These are phyloP conservation scores for Thalassaphorura encarpata DNA, from an alignment of 1,140 invertebrate genomes.

Conservation along the genomic window DNA sequence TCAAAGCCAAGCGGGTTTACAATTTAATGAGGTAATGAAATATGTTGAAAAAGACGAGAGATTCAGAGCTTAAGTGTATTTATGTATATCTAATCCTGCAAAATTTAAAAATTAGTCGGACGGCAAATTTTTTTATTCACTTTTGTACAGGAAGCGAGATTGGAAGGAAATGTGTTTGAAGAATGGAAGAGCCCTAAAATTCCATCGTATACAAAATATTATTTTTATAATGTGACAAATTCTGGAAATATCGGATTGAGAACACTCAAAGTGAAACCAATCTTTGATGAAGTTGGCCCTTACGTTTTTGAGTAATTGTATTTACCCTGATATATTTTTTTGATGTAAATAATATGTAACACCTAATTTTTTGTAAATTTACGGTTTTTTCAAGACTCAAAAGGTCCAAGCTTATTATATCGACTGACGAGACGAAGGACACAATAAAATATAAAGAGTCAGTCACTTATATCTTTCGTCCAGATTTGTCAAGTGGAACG, in stretches of 20 bases:
- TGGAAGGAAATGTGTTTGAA: conserved; percentile 17
- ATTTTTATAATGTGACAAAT: conserved; percentile 22
- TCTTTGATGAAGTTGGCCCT: conserved; percentile 18
- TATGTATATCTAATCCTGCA: too few relatives aligned
- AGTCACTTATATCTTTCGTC: conserved; percentile 22
- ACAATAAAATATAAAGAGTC: conserved; percentile 19
- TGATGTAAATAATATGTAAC: too few relatives aligned
- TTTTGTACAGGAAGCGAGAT: too few relatives aligned
- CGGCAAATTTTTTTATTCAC: too few relatives aligned
- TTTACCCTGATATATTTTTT: too few relatives aligned
- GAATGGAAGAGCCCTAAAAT: conserved; percentile 14
- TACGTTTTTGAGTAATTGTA: conserved; percentile 19
- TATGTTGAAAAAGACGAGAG: too few relatives aligned
- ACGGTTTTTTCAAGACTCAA: conserved; percentile 27
- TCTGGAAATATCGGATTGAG: conserved; percentile 16
- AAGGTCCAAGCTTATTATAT: conserved; percentile 6
- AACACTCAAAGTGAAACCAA: conserved; percentile 2
- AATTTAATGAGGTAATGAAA: too few relatives aligned
- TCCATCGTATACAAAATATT: conserved; percentile 6
- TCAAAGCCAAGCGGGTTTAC: too few relatives aligned
- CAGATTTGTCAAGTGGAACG: conserved; percentile 18
- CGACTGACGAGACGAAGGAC: conserved; percentile 14
- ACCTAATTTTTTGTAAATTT: not conserved
- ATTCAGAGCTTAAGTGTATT: too few relatives aligned
- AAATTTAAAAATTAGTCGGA: too few relatives aligned